Evolutionary conservation across 1,140 invertebrate species (phyloP).

Genomic region (Sycophaga agraensis): DNA sequence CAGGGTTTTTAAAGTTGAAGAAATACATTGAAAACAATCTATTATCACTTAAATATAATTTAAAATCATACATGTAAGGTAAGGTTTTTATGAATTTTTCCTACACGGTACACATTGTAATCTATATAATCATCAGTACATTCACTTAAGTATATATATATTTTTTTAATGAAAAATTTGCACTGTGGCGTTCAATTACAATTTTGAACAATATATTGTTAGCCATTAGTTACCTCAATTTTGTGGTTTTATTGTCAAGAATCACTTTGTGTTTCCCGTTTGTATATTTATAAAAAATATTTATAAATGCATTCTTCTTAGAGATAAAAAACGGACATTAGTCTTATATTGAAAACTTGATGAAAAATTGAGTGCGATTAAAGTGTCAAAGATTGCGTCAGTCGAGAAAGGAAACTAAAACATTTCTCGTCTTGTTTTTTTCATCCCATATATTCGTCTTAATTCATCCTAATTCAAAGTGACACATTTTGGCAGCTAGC

Average conservation of each 20-base stretch:
- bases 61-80: too few relatives aligned
- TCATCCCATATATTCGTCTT: too few relatives aligned
- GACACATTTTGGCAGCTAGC: conserved; percentile 48
- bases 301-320: conserved; percentile 11
- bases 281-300: conserved; percentile 28
- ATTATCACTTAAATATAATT: too few relatives aligned
- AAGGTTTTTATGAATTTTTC: neutral
- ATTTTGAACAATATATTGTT: conserved; percentile 2
- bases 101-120: neutral
- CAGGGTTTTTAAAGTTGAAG: too few relatives aligned
- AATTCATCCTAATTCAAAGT: conserved; percentile 23
- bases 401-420: neutral
- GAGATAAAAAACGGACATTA: neutral
- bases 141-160: neutral
- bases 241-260: conserved; percentile 7
- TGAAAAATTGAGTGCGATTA: conserved; percentile 1
- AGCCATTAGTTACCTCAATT: neutral
- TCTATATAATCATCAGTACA: neutral
- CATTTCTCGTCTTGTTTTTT: neutral
- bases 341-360: neutral
- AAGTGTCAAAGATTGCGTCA: neutral
- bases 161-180: neutral
- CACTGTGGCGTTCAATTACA: neutral
- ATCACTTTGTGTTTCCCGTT: neutral
- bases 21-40: too few relatives aligned